Conservation (phyloP, 2,888 invertebrate genomes). For the Eilema caniola region DNA sequence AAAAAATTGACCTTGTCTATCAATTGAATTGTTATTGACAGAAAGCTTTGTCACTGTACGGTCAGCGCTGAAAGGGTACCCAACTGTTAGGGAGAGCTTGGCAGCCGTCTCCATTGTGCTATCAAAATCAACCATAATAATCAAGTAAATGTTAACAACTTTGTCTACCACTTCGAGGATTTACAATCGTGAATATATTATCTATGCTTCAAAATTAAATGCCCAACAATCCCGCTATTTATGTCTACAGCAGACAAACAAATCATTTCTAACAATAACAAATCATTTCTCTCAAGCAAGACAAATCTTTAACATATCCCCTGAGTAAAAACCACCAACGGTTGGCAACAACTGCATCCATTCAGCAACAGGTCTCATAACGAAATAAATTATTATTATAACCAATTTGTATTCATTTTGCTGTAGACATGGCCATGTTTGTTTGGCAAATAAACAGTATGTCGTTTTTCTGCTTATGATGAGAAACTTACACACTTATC, state of each 20-base stretch:
- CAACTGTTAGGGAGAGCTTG: neutral
- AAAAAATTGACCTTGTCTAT: neutral
- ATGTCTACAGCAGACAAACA: constrained; percentile 4
- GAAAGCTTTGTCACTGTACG: neutral
- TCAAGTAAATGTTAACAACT: no score
- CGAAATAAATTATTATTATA: constrained; percentile 51
- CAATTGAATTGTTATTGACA: neutral
- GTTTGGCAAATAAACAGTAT: constrained; percentile 42
- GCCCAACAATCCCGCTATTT: neutral
- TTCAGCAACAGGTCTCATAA: constrained; percentile 47
- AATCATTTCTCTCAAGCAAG: constrained; percentile 7
- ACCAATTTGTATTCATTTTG: constrained; percentile 53
- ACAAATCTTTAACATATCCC: constrained; percentile 19
- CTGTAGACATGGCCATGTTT: constrained; percentile 35
- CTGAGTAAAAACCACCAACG: neutral
- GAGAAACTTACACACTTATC: constrained; percentile 29
- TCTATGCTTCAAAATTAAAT: neutral
- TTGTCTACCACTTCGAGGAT: no score
- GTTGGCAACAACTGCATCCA: constrained; percentile 35
- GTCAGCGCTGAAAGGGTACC: neutral
- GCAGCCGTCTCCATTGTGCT: neutral
- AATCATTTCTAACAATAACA: constrained; percentile 3
- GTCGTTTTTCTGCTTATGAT: constrained; percentile 43
- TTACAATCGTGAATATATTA: neutral
- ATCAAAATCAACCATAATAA: no score